Evolutionary conservation across 2,113 vertebrate species (phyloP).

Genomic region (Panurus biarmicus): DNA sequence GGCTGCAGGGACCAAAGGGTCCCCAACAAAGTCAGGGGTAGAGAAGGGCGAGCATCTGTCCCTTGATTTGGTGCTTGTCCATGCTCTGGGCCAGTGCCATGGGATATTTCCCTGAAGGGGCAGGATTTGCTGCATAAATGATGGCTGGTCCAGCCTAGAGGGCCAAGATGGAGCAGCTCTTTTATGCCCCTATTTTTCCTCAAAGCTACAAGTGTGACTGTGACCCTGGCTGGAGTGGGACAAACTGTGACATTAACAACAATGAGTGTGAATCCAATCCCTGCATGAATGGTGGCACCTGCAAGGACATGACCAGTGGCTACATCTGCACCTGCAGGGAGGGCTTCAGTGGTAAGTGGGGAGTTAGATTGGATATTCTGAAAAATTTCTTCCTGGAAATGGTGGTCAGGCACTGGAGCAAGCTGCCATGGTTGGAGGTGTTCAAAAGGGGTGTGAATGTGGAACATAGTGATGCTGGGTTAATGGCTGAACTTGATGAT

Average conservation of each 20-base stretch:
- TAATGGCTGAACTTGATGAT: too few relatives aligned
- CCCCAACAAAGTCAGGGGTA: background rate
- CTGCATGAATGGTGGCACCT: conserved; percentile 90
- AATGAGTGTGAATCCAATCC: conserved; percentile 94
- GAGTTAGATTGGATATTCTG: background rate
- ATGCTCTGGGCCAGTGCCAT: background rate
- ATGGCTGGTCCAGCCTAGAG: background rate
- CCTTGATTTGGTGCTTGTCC: background rate
- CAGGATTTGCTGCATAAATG: background rate
- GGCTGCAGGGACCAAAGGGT: background rate
- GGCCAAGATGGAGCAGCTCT: rapidly evolving
- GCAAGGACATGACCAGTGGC: conserved; percentile 93
- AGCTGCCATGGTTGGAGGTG: background rate
- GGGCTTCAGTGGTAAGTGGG: conserved; percentile 82
- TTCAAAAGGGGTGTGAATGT: background rate
- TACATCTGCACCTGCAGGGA: conserved; percentile 88
- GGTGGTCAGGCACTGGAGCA: background rate
- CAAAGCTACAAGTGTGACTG: conserved; percentile 87
- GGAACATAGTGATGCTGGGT: background rate
- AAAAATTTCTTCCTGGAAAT: background rate
- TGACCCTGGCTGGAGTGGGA: conserved; percentile 88
- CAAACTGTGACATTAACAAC: conserved; percentile 91
- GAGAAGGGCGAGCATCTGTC: background rate
- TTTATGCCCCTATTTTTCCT: background rate
- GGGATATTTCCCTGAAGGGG: background rate